Evolutionary conservation across 2,113 vertebrate genomes (phyloP).

Genomic region (Hiodon tergisus): DNA sequence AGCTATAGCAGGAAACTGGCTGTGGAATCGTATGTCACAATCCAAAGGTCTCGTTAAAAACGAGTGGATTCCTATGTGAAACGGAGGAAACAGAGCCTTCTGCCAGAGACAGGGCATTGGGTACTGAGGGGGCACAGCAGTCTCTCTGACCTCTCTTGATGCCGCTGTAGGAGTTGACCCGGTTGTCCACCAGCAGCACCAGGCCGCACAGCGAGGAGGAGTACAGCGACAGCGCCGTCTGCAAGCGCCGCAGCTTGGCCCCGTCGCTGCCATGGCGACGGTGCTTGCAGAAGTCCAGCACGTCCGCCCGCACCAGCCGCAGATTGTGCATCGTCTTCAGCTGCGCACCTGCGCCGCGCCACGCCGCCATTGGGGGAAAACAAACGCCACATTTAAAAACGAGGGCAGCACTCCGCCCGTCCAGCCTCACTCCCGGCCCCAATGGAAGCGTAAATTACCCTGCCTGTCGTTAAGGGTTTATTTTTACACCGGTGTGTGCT

Average conservation of each 20-base stretch:
- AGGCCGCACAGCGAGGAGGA: conserved; percentile 89
- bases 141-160: conserved; percentile 83
- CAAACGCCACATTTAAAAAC: background rate
- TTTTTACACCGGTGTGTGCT: conserved; percentile 17
- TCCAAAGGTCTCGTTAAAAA: no score
- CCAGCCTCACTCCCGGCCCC: no score
- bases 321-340: conserved; percentile 99
- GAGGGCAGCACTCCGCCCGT: background rate
- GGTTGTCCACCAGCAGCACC: conserved; percentile 89
- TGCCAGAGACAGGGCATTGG: no score
- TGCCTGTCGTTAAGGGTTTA: background rate
- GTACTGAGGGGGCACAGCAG: background rate
- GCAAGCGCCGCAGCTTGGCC: conserved; percentile 83
- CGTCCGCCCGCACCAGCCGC: conserved; percentile 80
- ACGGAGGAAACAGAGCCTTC: no score
- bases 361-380: background rate
- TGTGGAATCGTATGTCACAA: no score
- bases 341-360: conserved; percentile 74
- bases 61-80: no score
- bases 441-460: background rate
- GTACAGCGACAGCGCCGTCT: conserved; percentile 90
- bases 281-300: conserved; percentile 91
- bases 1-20: no score
- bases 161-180: conserved; percentile 92
- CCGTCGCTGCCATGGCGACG: conserved; percentile 78